Percentiles rank a stretch among this genome's conserved stretches.
These are phyloP conservation scores for Erpornis zantholeuca DNA, from an alignment of 2,113 vertebrate genomes.

Conservation along the genomic window DNA sequence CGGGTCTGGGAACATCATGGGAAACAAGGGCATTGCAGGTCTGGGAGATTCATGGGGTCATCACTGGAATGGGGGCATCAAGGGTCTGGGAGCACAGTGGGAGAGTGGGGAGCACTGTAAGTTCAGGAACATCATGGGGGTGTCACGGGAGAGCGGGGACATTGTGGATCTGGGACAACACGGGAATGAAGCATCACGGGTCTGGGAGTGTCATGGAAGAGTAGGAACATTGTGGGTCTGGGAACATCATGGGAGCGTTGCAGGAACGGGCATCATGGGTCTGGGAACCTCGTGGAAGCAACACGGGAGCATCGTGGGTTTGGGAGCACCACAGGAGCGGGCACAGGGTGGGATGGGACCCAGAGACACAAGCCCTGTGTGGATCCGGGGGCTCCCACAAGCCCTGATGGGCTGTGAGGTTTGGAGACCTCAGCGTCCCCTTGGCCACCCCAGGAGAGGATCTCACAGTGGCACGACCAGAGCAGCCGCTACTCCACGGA, in stretches of 20 bases:
- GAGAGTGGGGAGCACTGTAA: neutral
- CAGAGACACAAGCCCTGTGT: accelerated
- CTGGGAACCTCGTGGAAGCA: neutral
- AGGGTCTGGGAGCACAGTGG: neutral
- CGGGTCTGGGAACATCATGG: accelerated
- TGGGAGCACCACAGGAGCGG: neutral
- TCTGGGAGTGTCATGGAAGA: neutral
- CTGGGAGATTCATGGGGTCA: too few species aligned
- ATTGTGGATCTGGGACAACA: accelerated
- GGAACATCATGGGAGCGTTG: neutral
- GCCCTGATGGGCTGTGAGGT: accelerated
- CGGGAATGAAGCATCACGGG: accelerated
- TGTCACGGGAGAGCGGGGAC: neutral
- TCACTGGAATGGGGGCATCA: accelerated
- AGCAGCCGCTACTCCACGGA: conserved; percentile 85
- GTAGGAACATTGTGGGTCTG: neutral
- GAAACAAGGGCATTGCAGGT: too few species aligned
- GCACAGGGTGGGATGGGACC: neutral
- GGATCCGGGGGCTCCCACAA: accelerated
- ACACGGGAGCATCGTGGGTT: neutral
- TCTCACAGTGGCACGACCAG: conserved; percentile 90
- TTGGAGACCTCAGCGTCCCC: neutral
- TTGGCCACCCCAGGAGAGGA: conserved; percentile 78
- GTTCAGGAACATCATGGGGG: neutral
- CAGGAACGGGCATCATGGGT: neutral